phyloP scores from a whole-genome alignment of 2,888 invertebrate genomes.

The Drosophila merina region DNA sequence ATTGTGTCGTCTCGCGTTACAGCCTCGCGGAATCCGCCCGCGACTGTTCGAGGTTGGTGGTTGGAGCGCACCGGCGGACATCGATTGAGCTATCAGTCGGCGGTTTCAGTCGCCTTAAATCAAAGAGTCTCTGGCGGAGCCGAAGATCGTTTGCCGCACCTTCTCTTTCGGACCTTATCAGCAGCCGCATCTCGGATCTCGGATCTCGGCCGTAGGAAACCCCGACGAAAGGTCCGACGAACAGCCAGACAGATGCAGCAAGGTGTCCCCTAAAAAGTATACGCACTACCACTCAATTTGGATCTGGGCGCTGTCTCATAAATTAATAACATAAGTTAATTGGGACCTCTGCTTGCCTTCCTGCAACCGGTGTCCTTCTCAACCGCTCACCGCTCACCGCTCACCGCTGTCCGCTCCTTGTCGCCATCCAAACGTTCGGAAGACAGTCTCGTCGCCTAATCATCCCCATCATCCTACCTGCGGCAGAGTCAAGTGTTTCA shows the following conservation, averaged over 20 bases:
- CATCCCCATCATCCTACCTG: constrained; percentile 51
- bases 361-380: constrained; percentile 53
- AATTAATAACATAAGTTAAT: constrained; percentile 82
- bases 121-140: neutral
- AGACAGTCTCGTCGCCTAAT: constrained; percentile 17
- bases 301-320: constrained; percentile 71
- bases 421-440: constrained; percentile 9
- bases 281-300: constrained; percentile 64
- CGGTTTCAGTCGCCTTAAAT: neutral
- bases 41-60: neutral
- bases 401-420: constrained; percentile 10
- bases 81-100: constrained; percentile 38
- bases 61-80: neutral
- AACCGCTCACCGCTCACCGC: constrained; percentile 5
- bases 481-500: constrained; percentile 34
- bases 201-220: constrained; percentile 41
- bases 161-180: constrained; percentile 67
- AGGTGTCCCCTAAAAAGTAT: constrained; percentile 14
- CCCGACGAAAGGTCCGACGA: constrained; percentile 26
- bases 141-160: constrained; percentile 34
- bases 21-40: neutral
- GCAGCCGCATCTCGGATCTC: constrained; percentile 52
- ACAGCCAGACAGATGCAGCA: constrained; percentile 9
- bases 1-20: neutral
- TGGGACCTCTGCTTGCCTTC: constrained; percentile 56